phyloP scores from a whole-genome alignment of 2,797 vertebrate species.

The Varecia variegata region DNA sequence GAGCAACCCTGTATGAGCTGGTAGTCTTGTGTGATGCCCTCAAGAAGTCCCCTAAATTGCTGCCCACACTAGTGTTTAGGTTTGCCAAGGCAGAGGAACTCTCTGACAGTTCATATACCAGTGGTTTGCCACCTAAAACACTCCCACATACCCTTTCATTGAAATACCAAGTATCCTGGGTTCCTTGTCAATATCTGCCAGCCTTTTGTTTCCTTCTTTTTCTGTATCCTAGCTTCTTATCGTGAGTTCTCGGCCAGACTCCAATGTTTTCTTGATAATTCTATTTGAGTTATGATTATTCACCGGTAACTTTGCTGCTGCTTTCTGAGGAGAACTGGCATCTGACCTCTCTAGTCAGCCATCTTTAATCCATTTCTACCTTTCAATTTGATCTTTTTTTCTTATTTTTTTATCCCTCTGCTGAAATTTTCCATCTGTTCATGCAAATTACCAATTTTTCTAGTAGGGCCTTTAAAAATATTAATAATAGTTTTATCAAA shows the following conservation, averaged over 20 bases:
- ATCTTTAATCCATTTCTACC: not conserved
- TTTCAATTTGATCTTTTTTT: not conserved
- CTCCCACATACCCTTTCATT: not conserved
- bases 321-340: too few relatives aligned
- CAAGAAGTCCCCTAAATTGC: not conserved
- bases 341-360: too few relatives aligned
- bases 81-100: not conserved
- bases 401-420: not conserved
- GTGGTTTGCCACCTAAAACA: not conserved
- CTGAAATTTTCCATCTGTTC: not conserved
- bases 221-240: not conserved
- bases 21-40: not conserved
- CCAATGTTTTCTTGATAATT: not conserved
- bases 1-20: not conserved
- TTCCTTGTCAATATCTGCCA: not conserved
- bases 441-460: not conserved
- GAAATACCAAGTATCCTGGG: not conserved
- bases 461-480: not conserved
- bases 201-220: not conserved
- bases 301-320: too few relatives aligned
- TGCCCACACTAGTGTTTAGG: not conserved
- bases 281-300: too few relatives aligned
- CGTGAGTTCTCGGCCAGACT: not conserved
- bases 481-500: slow-evolving; percentile 33
- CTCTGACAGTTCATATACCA: not conserved